phyloP scores from a whole-genome alignment of 2,113 vertebrate species.

The Promerops cafer region DNA sequence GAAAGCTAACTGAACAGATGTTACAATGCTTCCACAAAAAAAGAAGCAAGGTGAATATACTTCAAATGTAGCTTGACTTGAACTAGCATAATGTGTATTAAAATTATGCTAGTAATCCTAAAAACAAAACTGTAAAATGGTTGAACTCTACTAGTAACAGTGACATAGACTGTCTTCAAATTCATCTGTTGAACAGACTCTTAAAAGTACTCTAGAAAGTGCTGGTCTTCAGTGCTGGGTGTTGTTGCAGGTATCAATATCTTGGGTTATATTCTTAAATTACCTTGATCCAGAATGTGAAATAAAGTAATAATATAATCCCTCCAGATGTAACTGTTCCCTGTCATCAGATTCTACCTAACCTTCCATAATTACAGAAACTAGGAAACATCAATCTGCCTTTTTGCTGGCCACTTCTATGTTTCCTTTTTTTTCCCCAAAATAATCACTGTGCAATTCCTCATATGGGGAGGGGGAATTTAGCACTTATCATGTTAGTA shows the following conservation, averaged over 20 bases:
- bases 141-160: neutral
- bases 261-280: neutral
- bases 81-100: neutral
- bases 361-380: neutral
- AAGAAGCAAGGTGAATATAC: neutral
- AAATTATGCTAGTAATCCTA: neutral
- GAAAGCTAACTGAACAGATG: neutral
- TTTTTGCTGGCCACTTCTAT: neutral
- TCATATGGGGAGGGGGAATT: neutral
- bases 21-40: neutral
- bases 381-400: rapidly evolving
- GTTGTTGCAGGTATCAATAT: neutral
- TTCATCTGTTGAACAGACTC: neutral
- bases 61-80: neutral
- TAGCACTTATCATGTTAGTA: neutral
- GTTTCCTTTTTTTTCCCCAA: neutral
- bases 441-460: neutral
- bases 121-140: neutral
- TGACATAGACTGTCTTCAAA: neutral
- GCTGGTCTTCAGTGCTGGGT: neutral
- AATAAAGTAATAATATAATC: neutral
- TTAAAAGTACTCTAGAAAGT: neutral
- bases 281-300: neutral
- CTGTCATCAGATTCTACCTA: neutral
- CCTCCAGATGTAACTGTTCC: neutral